Base-by-base conservation (phyloP, 2,888 invertebrate species). In the Orthonevra nobilis region DNA sequence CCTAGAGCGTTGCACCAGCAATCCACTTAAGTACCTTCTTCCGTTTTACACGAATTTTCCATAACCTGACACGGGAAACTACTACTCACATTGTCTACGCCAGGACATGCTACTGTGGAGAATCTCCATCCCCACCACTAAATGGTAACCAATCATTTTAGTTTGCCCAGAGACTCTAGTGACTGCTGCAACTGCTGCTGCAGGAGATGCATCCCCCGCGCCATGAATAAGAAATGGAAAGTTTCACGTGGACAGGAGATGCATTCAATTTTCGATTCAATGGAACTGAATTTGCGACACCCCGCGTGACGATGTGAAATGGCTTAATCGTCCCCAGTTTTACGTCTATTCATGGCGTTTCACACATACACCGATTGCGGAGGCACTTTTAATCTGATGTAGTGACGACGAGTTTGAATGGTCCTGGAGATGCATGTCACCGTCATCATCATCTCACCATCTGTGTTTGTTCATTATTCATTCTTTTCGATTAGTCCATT, bases 381-480 rank as follows among this genome's bases (percentile, higher is more conserved):
- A 60, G 28, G n/a, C n/a, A 74, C 58, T 52, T 77, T 70, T 70
- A 60, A 77, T 77, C 77, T 66, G 77, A 77, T 77, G 64, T 72
- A 60, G 72, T 64, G 64, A 44, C 58, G 63, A 64, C 58, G 63
- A 64, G 20, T 66, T 46, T 66, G 60, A 72, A 77, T 72, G 40
- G 50, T 46, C 36, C 58, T 60, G 10, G 10, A 52, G 77, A 52
- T 58, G 52, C 54, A 60, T 44, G 40, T 40, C 73, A 56, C 38
- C 58, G 46, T 12, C 56, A 32, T 19, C 69, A 23, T 61, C 60
- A 32, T 48, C 70, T 70, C 75, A 63, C 48, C 73, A 79, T 79
- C 73, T 73, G 79, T 79, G 79, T 79, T 79, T 79, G 73, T 73
- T 79, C 79, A 73, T 79, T 79, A 79, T 68, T 73, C 79, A 73